These are phyloP conservation scores for Dioctria rufipes DNA, from an alignment of 2,888 invertebrate species.

Conservation along the genomic window DNA sequence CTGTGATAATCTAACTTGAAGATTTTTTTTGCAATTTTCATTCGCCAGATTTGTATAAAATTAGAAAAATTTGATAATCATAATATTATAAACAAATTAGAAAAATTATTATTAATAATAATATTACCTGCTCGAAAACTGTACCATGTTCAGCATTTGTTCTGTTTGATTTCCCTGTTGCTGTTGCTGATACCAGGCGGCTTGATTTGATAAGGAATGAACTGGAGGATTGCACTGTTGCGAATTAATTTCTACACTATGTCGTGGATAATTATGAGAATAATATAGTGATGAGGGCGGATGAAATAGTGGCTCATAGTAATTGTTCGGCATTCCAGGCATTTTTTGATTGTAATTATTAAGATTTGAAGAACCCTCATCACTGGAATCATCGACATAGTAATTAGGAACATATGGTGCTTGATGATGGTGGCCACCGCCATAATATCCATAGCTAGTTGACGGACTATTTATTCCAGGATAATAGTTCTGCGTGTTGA, in stretches of 20 bases:
- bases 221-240: slow-evolving; percentile 5
- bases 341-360: slow-evolving; percentile 29
- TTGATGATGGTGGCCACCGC: slow-evolving; percentile 6
- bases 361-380: slow-evolving; percentile 9
- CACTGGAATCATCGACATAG: slow-evolving; percentile 30
- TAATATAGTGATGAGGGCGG: slow-evolving; percentile 65
- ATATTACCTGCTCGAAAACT: slow-evolving; percentile 68
- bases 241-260: slow-evolving; percentile 46
- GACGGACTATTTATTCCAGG: slow-evolving; percentile 53
- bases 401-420: slow-evolving; percentile 23
- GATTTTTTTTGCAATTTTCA: background rate
- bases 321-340: slow-evolving; percentile 13
- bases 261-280: slow-evolving; percentile 63
- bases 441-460: slow-evolving; percentile 41
- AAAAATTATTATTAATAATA: background rate
- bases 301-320: slow-evolving; percentile 60
- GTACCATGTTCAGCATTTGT: slow-evolving; percentile 69
- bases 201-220: slow-evolving; percentile 13
- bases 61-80: background rate
- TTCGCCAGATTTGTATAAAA: background rate
- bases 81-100: background rate
- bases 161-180: slow-evolving; percentile 62
- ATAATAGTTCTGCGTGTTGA: slow-evolving; percentile 54
- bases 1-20: background rate
- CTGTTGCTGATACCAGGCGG: slow-evolving; percentile 39